Percentiles rank a stretch among this genome's conserved stretches.
phyloP scores from a whole-genome alignment of 2,888 invertebrate genomes.

The Euplexia lucipara region DNA sequence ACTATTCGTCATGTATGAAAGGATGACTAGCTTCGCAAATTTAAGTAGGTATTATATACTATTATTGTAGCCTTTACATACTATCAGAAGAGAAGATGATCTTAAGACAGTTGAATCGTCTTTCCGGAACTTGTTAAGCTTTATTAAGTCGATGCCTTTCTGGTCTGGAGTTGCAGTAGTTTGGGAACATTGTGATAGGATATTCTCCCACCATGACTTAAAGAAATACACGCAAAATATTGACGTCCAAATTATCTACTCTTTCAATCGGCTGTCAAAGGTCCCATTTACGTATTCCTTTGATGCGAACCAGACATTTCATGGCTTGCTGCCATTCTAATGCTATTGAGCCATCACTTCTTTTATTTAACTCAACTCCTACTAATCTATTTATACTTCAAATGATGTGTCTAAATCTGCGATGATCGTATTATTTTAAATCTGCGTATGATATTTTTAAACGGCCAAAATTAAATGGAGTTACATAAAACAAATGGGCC shows the following conservation, averaged over 20 bases:
- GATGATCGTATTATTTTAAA: constrained; percentile 20
- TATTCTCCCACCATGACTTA: background rate
- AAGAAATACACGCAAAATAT: constrained; percentile 3
- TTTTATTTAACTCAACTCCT: constrained; percentile 12
- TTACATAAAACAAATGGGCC: constrained; percentile 33
- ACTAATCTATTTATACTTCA: constrained; percentile 38
- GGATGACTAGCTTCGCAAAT: background rate
- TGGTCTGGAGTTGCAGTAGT: too few relatives aligned
- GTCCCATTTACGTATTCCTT: constrained; percentile 12
- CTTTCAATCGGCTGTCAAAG: constrained; percentile 25
- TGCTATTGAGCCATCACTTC: constrained; percentile 20
- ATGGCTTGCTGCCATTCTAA: constrained; percentile 42
- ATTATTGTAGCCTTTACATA: too few relatives aligned
- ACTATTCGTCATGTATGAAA: background rate
- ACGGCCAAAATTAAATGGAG: constrained; percentile 13
- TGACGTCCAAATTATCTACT: constrained; percentile 5
- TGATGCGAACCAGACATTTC: constrained; percentile 32
- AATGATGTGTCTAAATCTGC: constrained; percentile 30
- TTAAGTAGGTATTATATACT: background rate
- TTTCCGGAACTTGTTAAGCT: too few relatives aligned
- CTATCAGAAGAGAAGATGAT: too few relatives aligned
- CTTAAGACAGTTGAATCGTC: too few relatives aligned
- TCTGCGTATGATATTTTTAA: constrained; percentile 24
- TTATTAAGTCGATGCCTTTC: too few relatives aligned
- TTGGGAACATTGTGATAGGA: too few relatives aligned